Conservation (phyloP, 2,888 invertebrate genomes). For the Micropterix aruncella region DNA sequence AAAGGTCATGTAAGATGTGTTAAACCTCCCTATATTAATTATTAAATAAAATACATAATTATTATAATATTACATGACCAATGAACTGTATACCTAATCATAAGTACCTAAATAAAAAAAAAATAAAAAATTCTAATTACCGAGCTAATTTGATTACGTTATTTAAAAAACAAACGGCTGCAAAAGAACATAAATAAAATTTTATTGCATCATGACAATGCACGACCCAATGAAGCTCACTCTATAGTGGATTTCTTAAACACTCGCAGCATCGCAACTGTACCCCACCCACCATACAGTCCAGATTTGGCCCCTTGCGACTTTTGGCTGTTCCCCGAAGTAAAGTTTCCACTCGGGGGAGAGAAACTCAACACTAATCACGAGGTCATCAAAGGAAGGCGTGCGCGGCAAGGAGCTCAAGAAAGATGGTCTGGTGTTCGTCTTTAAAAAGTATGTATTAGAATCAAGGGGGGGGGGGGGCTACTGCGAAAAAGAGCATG, state of each 20-base stretch:
- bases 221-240: not conserved
- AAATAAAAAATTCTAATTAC: no score
- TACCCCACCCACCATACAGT: constrained; percentile 1
- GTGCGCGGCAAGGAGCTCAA: not conserved
- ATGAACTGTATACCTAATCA: no score
- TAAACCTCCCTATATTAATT: no score
- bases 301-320: constrained; percentile 1
- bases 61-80: no score
- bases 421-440: no score
- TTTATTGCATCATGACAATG: not conserved
- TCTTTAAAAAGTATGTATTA: not conserved
- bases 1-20: no score
- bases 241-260: not conserved
- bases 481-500: no score
- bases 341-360: no score
- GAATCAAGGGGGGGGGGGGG: not conserved
- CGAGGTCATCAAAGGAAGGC: not conserved
- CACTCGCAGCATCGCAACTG: not conserved
- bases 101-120: no score
- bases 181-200: not conserved
- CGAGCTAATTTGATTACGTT: no score
- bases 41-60: no score
- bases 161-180: not conserved
- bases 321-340: no score
- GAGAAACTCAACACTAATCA: not conserved